Evolutionary conservation across 2,797 vertebrate genomes (phyloP).

Genomic region (Tauraco hartlaubi): DNA sequence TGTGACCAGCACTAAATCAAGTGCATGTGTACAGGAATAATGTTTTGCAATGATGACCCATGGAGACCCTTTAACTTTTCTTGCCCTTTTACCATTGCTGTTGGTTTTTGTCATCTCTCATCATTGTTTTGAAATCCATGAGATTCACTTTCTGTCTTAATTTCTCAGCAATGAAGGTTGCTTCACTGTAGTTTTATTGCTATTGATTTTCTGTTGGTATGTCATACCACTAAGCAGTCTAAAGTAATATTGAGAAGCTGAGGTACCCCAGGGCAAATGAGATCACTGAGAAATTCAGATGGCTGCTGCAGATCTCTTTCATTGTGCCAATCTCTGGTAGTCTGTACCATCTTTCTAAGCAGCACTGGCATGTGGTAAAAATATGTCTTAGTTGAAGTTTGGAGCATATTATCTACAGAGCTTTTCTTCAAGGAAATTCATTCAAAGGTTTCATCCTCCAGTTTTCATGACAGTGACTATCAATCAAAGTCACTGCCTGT

Average conservation of each 20-base stretch:
- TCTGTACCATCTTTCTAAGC: conserved; percentile 52
- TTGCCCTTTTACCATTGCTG: conserved; percentile 68
- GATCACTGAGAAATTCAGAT: conserved; percentile 58
- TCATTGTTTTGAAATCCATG: conserved; percentile 74
- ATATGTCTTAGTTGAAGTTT: conserved; percentile 34
- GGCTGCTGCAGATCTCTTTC: conserved; percentile 59
- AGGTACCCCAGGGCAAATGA: conserved; percentile 50
- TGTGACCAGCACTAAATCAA: conserved; percentile 77
- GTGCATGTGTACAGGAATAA: conserved; percentile 75
- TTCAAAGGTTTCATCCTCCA: conserved; percentile 51
- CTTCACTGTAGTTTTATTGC: conserved; percentile 68
- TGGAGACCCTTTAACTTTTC: conserved; percentile 71
- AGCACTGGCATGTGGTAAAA: conserved; percentile 57
- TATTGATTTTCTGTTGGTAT: conserved; percentile 75
- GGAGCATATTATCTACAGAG: conserved; percentile 41
- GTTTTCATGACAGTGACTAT: conserved; percentile 69
- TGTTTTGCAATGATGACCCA: conserved; percentile 74
- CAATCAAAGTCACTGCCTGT: conserved; percentile 74
- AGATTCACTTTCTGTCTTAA: conserved; percentile 76
- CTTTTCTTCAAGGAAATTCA: conserved; percentile 66
- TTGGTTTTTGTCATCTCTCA: conserved; percentile 72
- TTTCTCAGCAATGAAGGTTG: conserved; percentile 69
- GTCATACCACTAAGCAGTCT: conserved; percentile 54
- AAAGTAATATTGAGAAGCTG: conserved; percentile 66
- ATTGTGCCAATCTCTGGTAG: conserved; percentile 10